These are phyloP conservation scores for Pseudonaja textilis DNA, from an alignment of 2,113 vertebrate genomes.

Conservation along the genomic window DNA sequence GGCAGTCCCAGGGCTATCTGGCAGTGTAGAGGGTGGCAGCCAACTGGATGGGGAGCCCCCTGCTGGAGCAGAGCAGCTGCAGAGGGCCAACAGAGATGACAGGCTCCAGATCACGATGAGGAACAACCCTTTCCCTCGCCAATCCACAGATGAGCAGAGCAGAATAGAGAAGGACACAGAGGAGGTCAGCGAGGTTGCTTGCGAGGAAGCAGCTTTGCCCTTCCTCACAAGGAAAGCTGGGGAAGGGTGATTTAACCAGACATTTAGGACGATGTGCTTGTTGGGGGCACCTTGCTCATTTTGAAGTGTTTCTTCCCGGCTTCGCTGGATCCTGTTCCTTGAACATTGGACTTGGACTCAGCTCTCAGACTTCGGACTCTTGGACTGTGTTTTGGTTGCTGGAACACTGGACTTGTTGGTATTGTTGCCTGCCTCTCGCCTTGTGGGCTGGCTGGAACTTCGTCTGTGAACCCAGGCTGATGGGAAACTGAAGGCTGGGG, in stretches of 20 bases:
- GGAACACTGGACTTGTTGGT: neutral
- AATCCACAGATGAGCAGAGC: neutral
- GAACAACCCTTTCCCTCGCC: neutral
- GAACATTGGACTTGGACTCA: neutral
- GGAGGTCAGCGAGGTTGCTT: neutral
- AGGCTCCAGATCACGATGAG: neutral
- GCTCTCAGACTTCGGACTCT: neutral
- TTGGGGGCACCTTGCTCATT: neutral
- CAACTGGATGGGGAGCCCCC: neutral
- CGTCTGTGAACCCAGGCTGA: neutral
- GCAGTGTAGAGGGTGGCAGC: no score
- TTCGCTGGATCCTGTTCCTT: neutral
- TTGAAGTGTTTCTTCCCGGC: neutral
- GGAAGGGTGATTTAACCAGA: neutral
- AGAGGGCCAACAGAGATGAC: neutral
- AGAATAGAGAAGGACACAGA: neutral
- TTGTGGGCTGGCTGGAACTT: neutral
- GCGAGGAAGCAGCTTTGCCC: neutral
- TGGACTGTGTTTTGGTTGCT: neutral
- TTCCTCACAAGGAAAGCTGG: neutral
- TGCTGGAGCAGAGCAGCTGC: neutral
- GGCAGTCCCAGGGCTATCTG: neutral
- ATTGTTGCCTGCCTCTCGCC: neutral
- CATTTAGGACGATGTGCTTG: neutral
- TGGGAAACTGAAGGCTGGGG: neutral